Conservation (phyloP, 2,113 vertebrate genomes). For the Prunella himalayana region DNA sequence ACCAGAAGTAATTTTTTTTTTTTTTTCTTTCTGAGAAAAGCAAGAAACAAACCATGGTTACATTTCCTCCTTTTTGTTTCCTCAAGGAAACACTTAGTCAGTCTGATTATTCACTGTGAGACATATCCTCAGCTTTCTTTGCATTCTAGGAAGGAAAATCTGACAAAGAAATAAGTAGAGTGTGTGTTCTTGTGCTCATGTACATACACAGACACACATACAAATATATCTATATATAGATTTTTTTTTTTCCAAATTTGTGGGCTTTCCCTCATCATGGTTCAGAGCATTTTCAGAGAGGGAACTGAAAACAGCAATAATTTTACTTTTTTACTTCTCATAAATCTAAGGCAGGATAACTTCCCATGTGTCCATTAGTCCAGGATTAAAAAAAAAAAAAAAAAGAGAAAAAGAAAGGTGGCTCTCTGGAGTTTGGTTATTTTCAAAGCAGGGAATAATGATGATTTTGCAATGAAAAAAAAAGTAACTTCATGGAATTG, state of each 20-base stretch:
- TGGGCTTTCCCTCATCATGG: not conserved
- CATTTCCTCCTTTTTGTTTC: constrained; percentile 24
- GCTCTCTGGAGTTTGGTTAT: not conserved
- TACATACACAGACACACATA: fast-evolving
- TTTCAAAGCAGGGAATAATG: not conserved
- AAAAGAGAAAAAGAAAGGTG: not conserved
- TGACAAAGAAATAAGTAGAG: not conserved
- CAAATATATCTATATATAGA: not conserved
- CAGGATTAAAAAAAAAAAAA: not conserved
- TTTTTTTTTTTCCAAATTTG: not conserved
- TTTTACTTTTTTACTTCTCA: not conserved
- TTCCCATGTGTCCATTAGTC: not conserved
- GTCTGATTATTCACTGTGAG: not conserved
- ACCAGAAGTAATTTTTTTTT: not conserved
- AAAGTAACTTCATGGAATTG: not conserved
- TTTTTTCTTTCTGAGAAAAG: not conserved
- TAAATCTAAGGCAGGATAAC: not conserved
- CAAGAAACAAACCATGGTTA: not conserved
- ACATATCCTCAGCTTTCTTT: not conserved
- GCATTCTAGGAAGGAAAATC: constrained; percentile 30
- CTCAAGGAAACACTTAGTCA: constrained; percentile 21
- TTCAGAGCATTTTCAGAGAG: not conserved
- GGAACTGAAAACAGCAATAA: not conserved
- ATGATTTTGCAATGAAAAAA: not conserved
- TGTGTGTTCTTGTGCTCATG: fast-evolving